Conservation (phyloP, 2,888 invertebrate species). For the Agriopis leucophaearia region DNA sequence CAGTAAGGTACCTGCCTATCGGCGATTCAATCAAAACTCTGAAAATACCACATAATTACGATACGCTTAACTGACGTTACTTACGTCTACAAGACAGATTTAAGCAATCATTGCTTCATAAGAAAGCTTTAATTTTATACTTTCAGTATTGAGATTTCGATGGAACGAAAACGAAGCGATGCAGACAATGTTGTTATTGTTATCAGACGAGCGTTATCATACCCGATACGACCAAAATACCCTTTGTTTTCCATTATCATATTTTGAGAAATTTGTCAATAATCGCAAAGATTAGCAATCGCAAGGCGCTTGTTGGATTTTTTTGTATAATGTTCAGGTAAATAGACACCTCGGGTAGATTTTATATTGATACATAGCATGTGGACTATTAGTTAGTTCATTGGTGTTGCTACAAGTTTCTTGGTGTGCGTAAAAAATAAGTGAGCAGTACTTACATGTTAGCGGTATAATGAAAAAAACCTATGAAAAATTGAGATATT, state of each 20-base stretch:
- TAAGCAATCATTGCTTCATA: conserved; percentile 4
- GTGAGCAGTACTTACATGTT: too few relatives aligned
- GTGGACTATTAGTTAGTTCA: too few relatives aligned
- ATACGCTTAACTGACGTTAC: neutral
- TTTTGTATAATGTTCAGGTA: neutral
- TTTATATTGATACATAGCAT: too few relatives aligned
- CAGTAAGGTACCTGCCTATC: neutral
- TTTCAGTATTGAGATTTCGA: neutral
- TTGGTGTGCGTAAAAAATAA: too few relatives aligned
- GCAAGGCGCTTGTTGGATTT: neutral
- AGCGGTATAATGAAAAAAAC: too few relatives aligned
- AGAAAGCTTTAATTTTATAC: neutral
- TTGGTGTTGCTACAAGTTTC: too few relatives aligned
- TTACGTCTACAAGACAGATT: neutral
- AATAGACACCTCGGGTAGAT: too few relatives aligned
- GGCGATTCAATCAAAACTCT: neutral
- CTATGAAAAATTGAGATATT: too few relatives aligned
- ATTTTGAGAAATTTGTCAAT: conserved; percentile 41
- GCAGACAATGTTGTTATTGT: conserved; percentile 2
- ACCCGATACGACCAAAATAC: conserved; percentile 28
- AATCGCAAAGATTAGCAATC: conserved; percentile 17
- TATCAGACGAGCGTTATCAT: conserved; percentile 19
- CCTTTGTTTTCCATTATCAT: conserved; percentile 46
- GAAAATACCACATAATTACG: conserved; percentile 7
- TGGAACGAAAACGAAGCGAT: conserved; percentile 1